Evolutionary conservation across 2,113 vertebrate species (phyloP).

Genomic region (Limnothrissa miodon): DNA sequence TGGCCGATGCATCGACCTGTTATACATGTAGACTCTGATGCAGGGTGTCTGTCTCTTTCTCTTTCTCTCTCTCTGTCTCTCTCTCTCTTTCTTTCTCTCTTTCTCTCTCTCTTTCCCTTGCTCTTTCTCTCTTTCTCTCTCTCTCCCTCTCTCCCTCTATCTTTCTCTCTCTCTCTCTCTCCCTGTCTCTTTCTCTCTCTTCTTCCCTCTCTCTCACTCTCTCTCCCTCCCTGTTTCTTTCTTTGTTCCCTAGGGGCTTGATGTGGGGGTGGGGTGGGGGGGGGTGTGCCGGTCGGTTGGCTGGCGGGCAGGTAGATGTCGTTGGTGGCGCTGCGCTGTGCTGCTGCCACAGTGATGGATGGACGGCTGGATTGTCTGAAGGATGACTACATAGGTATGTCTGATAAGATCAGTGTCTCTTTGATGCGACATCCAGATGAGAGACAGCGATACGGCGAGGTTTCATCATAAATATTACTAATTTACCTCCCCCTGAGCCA

Average conservation of each 20-base stretch:
- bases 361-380: conserved; percentile 63
- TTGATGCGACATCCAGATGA: conserved; percentile 61
- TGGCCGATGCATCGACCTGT: not conserved
- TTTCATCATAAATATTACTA: conserved; percentile 70
- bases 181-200: not conserved
- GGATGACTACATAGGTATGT: conserved; percentile 64
- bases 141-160: not conserved
- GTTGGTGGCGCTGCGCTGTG: conserved; percentile 39
- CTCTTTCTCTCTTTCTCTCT: not conserved
- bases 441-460: conserved; percentile 44
- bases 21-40: conserved; percentile 52
- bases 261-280: conserved; percentile 51
- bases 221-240: not conserved
- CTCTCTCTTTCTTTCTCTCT: no score
- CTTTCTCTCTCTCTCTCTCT: not conserved
- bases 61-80: conserved; percentile 3
- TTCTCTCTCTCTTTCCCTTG: no score
- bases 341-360: conserved; percentile 67
- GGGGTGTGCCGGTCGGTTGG: conserved; percentile 40
- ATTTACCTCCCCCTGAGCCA: conserved; percentile 65
- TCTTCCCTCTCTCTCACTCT: not conserved
- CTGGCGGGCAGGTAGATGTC: conserved; percentile 53
- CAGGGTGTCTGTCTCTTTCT: conserved; percentile 7
- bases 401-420: conserved; percentile 69
- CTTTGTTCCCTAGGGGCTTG: conserved; percentile 18